Conservation (phyloP, 2,113 vertebrate genomes). For the Craseonycteris thonglongyai region DNA sequence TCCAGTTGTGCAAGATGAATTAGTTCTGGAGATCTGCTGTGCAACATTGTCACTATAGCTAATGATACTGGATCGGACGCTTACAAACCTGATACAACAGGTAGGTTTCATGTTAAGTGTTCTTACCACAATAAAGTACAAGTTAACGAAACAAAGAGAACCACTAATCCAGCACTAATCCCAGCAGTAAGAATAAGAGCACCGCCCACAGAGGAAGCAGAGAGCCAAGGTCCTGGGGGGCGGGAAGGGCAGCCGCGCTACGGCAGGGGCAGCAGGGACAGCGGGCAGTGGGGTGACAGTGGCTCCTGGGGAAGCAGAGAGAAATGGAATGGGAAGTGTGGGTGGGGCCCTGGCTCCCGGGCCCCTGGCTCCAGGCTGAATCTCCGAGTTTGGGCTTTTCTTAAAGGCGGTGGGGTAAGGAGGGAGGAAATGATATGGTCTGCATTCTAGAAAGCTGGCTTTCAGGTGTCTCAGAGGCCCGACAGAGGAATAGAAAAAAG, state of each 20-base stretch:
- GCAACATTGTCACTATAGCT: neutral
- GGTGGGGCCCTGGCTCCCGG: neutral
- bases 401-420: no score
- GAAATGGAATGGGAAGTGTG: neutral
- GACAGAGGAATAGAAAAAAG: neutral
- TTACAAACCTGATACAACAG: neutral
- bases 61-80: neutral
- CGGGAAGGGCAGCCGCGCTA: no score
- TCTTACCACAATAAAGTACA: neutral
- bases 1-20: neutral
- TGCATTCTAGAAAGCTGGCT: neutral
- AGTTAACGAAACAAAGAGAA: neutral
- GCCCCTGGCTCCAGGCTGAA: neutral
- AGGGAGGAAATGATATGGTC: neutral
- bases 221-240: no score
- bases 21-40: neutral
- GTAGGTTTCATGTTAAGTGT: neutral
- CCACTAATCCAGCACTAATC: neutral
- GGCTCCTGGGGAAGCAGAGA: neutral
- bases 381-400: neutral
- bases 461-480: neutral
- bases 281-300: neutral
- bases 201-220: neutral
- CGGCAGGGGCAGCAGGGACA: neutral
- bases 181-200: neutral